Percentiles rank a stretch among this genome's conserved stretches.
phyloP scores from a whole-genome alignment of 2,113 vertebrate genomes.

The Phainopepla nitens region DNA sequence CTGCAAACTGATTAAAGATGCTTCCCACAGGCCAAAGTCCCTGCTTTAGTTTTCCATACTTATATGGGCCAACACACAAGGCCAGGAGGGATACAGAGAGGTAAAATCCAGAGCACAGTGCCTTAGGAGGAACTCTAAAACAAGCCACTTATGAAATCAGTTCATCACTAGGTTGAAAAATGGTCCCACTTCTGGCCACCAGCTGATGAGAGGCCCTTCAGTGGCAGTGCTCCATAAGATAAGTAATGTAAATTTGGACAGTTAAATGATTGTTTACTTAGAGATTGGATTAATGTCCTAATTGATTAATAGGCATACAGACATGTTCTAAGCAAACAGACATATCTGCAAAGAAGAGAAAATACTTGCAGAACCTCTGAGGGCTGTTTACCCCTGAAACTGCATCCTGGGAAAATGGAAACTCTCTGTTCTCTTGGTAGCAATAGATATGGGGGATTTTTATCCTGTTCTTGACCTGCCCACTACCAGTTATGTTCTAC shows the following conservation, averaged over 20 bases:
- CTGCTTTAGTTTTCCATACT: neutral
- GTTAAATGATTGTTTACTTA: neutral
- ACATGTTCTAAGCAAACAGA: neutral
- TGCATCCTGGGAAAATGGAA: neutral
- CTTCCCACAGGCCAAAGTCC: neutral
- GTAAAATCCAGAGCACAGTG: neutral
- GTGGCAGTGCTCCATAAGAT: neutral
- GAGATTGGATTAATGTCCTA: neutral
- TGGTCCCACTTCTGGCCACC: neutral
- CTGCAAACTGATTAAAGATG: neutral
- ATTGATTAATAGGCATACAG: neutral
- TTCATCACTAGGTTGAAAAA: neutral
- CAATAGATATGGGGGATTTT: accelerated
- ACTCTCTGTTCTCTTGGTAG: neutral
- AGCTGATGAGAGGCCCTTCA: accelerated
- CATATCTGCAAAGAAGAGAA: neutral
- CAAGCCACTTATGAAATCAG: neutral
- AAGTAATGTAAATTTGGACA: neutral
- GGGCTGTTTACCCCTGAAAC: neutral
- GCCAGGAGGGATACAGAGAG: neutral
- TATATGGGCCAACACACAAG: neutral
- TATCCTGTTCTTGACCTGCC: neutral
- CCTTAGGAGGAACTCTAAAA: neutral
- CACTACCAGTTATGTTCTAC: neutral
- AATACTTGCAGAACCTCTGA: neutral